phyloP scores from a whole-genome alignment of 2,113 vertebrate species.

The Dinomys branickii region DNA sequence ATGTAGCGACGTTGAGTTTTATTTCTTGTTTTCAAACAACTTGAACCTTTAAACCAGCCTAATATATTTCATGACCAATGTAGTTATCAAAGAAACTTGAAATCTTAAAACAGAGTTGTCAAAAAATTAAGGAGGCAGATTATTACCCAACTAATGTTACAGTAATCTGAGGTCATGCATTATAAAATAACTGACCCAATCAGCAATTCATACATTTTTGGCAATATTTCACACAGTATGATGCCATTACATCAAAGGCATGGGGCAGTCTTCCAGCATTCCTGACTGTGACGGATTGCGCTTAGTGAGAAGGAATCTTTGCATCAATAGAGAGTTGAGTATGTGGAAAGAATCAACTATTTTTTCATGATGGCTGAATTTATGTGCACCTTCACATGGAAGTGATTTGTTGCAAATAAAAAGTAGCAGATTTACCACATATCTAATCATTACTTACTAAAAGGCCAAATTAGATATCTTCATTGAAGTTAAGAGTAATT shows the following conservation, averaged over 20 bases:
- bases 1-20: constrained; percentile 5
- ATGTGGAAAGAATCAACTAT: not conserved
- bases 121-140: not conserved
- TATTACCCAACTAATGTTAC: not conserved
- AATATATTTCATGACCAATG: not conserved
- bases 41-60: constrained; percentile 13
- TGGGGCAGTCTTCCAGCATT: not conserved
- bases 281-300: not conserved
- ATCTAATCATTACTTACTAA: not conserved
- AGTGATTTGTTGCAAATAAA: not conserved
- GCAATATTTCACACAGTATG: not conserved
- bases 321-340: not conserved
- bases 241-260: not conserved
- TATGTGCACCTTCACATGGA: not conserved
- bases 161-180: not conserved
- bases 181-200: not conserved
- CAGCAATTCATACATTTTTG: constrained; percentile 36
- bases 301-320: not conserved
- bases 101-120: constrained; percentile 10
- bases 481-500: not conserved
- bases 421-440: not conserved
- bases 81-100: not conserved
- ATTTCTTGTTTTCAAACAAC: constrained; percentile 43
- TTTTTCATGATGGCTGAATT: not conserved
- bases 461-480: not conserved